These are phyloP conservation scores for Nymphalis c-album DNA, from an alignment of 2,888 invertebrate genomes.

Conservation along the genomic window DNA sequence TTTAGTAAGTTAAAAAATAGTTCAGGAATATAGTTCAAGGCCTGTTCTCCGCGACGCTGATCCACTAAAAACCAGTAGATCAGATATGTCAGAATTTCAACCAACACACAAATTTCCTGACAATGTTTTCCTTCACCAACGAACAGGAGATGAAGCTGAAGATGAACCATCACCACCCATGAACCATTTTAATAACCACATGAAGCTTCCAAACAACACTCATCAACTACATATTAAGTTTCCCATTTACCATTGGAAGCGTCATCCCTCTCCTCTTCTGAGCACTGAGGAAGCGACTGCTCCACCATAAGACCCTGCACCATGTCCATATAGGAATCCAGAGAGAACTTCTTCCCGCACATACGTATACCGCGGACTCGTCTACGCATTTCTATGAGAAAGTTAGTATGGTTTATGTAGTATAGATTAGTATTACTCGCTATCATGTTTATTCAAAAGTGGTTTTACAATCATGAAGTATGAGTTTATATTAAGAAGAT, in stretches of 20 bases:
- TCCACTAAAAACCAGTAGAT: no score
- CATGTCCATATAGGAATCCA: constrained; percentile 95
- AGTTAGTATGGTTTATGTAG: constrained; percentile 4
- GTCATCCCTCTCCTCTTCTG: constrained; percentile 79
- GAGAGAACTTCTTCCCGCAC: constrained; percentile 94
- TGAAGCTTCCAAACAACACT: neutral
- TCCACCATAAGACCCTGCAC: constrained; percentile 86
- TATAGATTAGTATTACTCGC: neutral
- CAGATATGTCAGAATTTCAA: no score
- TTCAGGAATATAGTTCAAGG: no score
- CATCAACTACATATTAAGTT: neutral
- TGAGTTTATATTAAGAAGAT: no score
- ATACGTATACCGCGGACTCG: constrained; percentile 93
- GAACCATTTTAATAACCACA: no score
- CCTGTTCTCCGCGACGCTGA: no score
- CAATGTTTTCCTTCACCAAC: no score
- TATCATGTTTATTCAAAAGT: neutral
- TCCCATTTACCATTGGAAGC: constrained; percentile 64
- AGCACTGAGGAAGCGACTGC: constrained; percentile 76
- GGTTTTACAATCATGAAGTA: neutral
- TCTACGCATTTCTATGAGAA: constrained; percentile 86
- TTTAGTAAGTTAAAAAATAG: no score
- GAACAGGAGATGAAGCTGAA: no score
- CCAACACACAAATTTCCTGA: no score
- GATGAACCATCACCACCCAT: no score